phyloP scores from a whole-genome alignment of 2,888 invertebrate genomes.

The Drosophila colorata region DNA sequence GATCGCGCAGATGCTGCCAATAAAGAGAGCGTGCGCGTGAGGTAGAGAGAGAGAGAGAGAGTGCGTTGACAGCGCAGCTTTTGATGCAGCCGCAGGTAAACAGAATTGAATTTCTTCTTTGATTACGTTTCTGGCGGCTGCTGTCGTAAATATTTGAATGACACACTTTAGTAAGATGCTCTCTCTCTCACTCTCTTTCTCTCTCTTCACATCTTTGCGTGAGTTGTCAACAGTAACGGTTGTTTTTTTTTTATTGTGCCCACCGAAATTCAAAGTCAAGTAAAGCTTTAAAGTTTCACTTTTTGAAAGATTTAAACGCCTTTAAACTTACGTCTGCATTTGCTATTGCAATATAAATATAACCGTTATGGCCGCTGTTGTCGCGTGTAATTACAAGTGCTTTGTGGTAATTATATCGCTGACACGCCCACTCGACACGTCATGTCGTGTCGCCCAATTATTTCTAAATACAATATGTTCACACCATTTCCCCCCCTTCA shows the following conservation, averaged over 20 bases:
- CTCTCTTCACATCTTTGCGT: slow-evolving; percentile 1
- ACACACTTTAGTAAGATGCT: slow-evolving; percentile 49
- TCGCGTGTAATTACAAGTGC: slow-evolving; percentile 31
- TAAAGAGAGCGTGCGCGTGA: background rate
- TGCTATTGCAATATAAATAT: slow-evolving; percentile 6
- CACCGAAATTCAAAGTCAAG: slow-evolving; percentile 46
- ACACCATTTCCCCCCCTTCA: background rate
- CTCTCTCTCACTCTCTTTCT: slow-evolving; percentile 2
- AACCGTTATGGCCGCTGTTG: slow-evolving; percentile 21
- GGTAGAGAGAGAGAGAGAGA: background rate
- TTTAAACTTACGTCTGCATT: slow-evolving; percentile 5
- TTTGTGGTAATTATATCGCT: slow-evolving; percentile 50
- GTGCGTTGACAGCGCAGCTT: slow-evolving; percentile 11
- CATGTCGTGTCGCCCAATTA: slow-evolving; percentile 21
- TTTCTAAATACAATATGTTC: slow-evolving; percentile 9
- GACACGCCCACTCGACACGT: slow-evolving; percentile 45
- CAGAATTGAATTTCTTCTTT: slow-evolving; percentile 40
- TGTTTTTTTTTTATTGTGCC: slow-evolving; percentile 21
- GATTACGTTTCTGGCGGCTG: slow-evolving; percentile 34
- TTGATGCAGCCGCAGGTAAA: slow-evolving; percentile 28
- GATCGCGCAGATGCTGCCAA: slow-evolving; percentile 28
- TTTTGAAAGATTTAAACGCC: slow-evolving; percentile 35
- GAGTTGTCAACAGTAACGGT: slow-evolving; percentile 43
- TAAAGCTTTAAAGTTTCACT: slow-evolving; percentile 54
- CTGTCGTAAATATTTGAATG: slow-evolving; percentile 63